Base-by-base conservation (phyloP, 1,140 invertebrate genomes). In the Grapholita molesta region DNA sequence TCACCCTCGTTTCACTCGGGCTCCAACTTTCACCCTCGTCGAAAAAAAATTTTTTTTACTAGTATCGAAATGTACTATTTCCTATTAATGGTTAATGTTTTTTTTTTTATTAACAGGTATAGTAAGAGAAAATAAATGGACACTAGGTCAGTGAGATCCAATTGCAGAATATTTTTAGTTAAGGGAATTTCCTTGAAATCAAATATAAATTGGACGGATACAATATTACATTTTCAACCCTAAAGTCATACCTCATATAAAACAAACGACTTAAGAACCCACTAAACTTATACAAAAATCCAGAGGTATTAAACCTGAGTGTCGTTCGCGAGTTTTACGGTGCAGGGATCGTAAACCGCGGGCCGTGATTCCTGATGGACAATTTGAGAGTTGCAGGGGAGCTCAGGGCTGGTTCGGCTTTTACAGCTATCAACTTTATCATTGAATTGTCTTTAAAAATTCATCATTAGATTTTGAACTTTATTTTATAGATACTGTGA, bases 281-380 rank as follows among this genome's bases (percentile, higher is more conserved):
- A 28, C 55, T 61, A 61, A 61, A 61, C 25, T 12, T 61, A 61
- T 61, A 80, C 76, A 79, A 80, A 85, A 86, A 82, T 79, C 78
- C 77, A 71, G 72, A 42, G 71, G 79, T 80, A 84, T 84, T 84
- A 86, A 83, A 76, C 77, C 52, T 65, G 75, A 79, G 78, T 79
- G 81, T 74, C 80, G 80, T 85, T 85, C 72, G 70, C 82, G 76
- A 79, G 82, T 85, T 83, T 82, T 83, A 79, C 75, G 73, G 70
- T 64, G 66, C 57, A 72, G 69, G 75, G 76, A 69, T 79, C 80
- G 83, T 83, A 83, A 83, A 78, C 71, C 73, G 67, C 71, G 72
- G 72, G 48, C 61, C 68, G 76, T 82, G 82, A 85, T 84, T 80
- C 77, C 80, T 88, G 84, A 88, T 86, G 83, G 86, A 85, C 83